Conservation (phyloP, 2,113 vertebrate species). For the Gnathonemus longibarbis region DNA sequence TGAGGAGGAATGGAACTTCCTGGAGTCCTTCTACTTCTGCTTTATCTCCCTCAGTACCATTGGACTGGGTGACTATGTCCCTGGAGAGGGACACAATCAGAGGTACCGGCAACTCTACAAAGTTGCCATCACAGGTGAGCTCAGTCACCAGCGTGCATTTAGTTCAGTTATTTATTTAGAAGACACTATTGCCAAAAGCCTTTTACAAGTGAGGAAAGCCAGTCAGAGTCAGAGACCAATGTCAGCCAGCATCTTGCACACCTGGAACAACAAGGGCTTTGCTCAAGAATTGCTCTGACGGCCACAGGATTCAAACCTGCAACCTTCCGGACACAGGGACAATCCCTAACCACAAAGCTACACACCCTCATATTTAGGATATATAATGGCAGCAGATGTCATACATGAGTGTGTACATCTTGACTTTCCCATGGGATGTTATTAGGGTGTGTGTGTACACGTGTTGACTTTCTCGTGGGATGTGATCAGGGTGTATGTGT, state of each 20-base stretch:
- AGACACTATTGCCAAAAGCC: neutral
- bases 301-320: neutral
- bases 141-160: neutral
- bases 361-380: neutral
- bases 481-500: neutral
- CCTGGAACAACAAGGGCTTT: neutral
- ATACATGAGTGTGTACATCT: neutral
- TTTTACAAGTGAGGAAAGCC: neutral
- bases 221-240: neutral
- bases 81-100: slow-evolving; percentile 78
- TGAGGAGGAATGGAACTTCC: slow-evolving; percentile 88
- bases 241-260: neutral
- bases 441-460: no score
- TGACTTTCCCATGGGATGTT: neutral
- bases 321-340: neutral
- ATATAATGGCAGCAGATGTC: neutral
- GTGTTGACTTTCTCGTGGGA: neutral
- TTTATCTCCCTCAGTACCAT: slow-evolving; percentile 97
- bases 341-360: neutral
- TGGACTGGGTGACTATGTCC: slow-evolving; percentile 94
- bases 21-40: slow-evolving; percentile 95
- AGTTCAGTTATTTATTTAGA: neutral
- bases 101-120: slow-evolving; percentile 78
- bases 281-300: neutral
- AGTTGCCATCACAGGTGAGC: slow-evolving; percentile 82